Conservation (phyloP, 2,113 vertebrate species). For the Anoplopoma fimbria region DNA sequence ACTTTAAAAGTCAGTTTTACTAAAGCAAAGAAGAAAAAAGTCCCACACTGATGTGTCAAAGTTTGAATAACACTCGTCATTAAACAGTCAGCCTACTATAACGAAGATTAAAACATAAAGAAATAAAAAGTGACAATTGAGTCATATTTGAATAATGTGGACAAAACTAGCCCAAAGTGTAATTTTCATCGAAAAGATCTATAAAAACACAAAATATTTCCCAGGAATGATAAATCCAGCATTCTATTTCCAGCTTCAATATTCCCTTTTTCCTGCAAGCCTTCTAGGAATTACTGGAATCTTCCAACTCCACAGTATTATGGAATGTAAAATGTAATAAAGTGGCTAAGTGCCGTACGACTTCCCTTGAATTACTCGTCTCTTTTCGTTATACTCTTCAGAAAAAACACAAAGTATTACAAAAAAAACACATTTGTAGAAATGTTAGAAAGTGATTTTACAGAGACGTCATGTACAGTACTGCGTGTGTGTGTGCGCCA, state of each 20-base stretch:
- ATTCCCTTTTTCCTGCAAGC: constrained; percentile 32
- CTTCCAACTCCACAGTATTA: constrained; percentile 28
- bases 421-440: neutral
- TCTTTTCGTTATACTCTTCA: constrained; percentile 26
- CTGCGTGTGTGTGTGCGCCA: constrained; percentile 1
- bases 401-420: constrained; percentile 3
- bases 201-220: constrained; percentile 40
- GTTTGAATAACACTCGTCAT: neutral
- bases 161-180: constrained; percentile 5
- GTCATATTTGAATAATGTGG: neutral
- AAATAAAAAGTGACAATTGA: neutral
- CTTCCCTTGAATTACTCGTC: constrained; percentile 21
- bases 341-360: constrained; percentile 73
- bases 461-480: constrained; percentile 8
- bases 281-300: constrained; percentile 39
- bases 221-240: constrained; percentile 43
- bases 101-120: neutral
- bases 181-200: constrained; percentile 38
- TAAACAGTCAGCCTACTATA: neutral
- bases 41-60: neutral
- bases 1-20: constrained; percentile 7
- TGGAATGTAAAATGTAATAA: constrained; percentile 68
- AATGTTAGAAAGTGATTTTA: constrained; percentile 30
- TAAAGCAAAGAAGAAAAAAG: neutral
- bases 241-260: constrained; percentile 24